Evolutionary conservation across 2,113 vertebrate species (phyloP).

Genomic region (Orthonyx spaldingii): DNA sequence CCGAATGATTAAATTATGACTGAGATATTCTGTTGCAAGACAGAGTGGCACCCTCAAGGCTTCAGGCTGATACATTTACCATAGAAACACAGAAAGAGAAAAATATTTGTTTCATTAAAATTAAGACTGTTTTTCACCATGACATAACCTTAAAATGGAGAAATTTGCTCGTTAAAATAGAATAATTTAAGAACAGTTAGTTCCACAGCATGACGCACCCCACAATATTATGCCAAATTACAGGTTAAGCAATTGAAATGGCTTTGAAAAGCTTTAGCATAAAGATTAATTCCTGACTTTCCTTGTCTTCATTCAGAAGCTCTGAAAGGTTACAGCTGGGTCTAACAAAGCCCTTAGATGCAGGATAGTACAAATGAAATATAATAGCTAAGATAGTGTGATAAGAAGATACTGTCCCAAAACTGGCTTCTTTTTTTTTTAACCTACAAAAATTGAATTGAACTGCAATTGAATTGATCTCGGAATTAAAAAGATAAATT

Average conservation of each 20-base stretch:
- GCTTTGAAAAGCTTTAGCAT: constrained; percentile 34
- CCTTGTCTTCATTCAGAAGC: constrained; percentile 28
- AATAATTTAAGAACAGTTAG: constrained; percentile 53
- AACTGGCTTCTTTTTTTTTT: neutral
- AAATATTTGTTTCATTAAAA: constrained; percentile 68
- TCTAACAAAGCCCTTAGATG: constrained; percentile 33
- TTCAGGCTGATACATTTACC: constrained; percentile 1
- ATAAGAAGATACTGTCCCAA: neutral
- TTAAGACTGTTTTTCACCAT: constrained; percentile 53
- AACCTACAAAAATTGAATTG: neutral
- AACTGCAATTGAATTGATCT: neutral
- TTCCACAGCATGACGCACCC: constrained; percentile 56
- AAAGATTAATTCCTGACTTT: constrained; percentile 50
- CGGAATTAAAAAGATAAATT: neutral
- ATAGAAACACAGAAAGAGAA: constrained; percentile 20
- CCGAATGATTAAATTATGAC: constrained; percentile 46
- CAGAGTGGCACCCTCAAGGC: constrained; percentile 18
- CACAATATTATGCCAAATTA: constrained; percentile 58
- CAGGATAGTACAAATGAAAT: neutral
- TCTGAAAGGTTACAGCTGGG: constrained; percentile 39
- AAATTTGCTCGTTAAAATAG: constrained; percentile 26
- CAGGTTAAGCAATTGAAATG: constrained; percentile 54
- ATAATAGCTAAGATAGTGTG: neutral
- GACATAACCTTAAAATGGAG: constrained; percentile 52
- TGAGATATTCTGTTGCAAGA: constrained; percentile 15